These are phyloP conservation scores for Coleophora flavipennella DNA, from an alignment of 2,888 invertebrate species.

Conservation along the genomic window DNA sequence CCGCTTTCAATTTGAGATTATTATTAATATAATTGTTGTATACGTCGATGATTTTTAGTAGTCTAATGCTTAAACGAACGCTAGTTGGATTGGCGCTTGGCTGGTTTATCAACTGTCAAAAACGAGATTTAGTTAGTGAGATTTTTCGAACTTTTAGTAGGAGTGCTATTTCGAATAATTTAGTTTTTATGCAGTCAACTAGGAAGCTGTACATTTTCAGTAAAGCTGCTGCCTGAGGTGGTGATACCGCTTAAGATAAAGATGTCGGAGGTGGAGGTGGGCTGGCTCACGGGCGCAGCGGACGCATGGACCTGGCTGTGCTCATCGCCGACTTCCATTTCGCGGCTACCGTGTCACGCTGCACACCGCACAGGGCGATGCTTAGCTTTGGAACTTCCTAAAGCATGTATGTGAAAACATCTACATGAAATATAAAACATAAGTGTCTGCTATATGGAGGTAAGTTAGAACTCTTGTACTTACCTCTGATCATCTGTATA, in stretches of 20 bases:
- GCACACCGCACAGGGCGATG: slow-evolving; percentile 15
- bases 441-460: slow-evolving; percentile 1
- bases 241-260: slow-evolving; percentile 85
- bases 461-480: slow-evolving; percentile 3
- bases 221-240: slow-evolving; percentile 87
- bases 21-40: too few species aligned
- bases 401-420: too few species aligned
- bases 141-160: too few species aligned
- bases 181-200: neutral
- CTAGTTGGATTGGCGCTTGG: too few species aligned
- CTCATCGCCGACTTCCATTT: slow-evolving; percentile 90
- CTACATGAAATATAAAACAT: neutral
- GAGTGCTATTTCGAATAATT: too few species aligned
- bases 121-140: too few species aligned
- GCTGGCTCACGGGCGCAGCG: slow-evolving; percentile 88
- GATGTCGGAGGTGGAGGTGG: slow-evolving; percentile 93
- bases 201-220: slow-evolving; percentile 55
- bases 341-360: slow-evolving; percentile 73
- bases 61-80: too few species aligned
- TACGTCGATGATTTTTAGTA: too few species aligned
- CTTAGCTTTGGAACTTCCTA: neutral
- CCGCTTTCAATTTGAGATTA: too few species aligned
- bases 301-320: slow-evolving; percentile 91
- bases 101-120: too few species aligned
- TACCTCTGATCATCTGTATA: neutral